phyloP scores from a whole-genome alignment of 2,888 invertebrate genomes.

The Tridacna crocea region DNA sequence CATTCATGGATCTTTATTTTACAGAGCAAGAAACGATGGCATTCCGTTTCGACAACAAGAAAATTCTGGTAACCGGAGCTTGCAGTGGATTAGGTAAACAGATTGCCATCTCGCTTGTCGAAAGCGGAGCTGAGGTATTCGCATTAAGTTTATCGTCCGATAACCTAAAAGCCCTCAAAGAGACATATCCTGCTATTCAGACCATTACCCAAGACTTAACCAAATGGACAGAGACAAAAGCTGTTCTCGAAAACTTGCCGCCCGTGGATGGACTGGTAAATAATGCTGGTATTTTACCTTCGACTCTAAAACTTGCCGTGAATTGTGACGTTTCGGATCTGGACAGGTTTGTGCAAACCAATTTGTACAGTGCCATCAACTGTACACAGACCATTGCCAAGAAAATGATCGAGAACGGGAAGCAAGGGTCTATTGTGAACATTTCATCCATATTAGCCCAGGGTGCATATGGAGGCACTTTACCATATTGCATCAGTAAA shows the following conservation, averaged over 20 bases:
- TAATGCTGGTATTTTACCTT: constrained; percentile 90
- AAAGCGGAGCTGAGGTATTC: constrained; percentile 90
- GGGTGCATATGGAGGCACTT: constrained; percentile 90
- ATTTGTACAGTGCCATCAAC: constrained; percentile 93
- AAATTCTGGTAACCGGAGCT: constrained; percentile 90
- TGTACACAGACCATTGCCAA: constrained; percentile 91
- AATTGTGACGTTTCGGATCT: neutral
- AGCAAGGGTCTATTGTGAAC: constrained; percentile 93
- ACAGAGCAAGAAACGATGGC: neutral
- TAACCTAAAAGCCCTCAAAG: constrained; percentile 88
- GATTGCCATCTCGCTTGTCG: constrained; percentile 88
- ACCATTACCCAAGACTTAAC: constrained; percentile 89
- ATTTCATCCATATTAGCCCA: constrained; percentile 90
- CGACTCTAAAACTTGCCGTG: neutral
- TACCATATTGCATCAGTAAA: constrained; percentile 92
- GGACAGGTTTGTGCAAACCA: constrained; percentile 86
- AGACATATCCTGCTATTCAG: constrained; percentile 60
- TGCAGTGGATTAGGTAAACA: constrained; percentile 93
- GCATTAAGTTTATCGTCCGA: constrained; percentile 90
- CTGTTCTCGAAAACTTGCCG: constrained; percentile 87
- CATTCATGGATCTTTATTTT: neutral
- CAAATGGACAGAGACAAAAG: constrained; percentile 90
- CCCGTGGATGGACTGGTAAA: constrained; percentile 93
- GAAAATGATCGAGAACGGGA: constrained; percentile 89
- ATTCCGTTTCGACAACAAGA: constrained; percentile 10